phyloP scores from a whole-genome alignment of 2,888 invertebrate genomes.

The Gnatocerus cornutus region DNA sequence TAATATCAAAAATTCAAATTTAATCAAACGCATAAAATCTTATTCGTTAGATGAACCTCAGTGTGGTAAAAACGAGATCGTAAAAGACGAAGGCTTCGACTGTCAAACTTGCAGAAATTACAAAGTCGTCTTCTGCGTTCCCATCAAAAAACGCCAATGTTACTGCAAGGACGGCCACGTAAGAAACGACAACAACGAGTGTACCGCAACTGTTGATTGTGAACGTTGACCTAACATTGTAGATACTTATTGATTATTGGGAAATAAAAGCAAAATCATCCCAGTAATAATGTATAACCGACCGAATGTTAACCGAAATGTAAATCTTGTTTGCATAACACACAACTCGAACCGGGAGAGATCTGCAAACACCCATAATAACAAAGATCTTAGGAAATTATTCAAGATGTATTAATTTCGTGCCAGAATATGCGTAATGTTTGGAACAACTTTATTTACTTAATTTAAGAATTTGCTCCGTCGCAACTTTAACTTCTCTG shows the following conservation, averaged over 20 bases:
- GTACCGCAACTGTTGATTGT: not conserved
- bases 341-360: not conserved
- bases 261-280: too few species aligned
- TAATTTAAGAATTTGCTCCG: constrained; percentile 12
- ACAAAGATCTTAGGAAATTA: constrained; percentile 19
- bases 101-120: constrained; percentile 51
- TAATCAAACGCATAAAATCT: too few species aligned
- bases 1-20: too few species aligned
- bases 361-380: constrained; percentile 9
- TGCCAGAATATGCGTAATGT: constrained; percentile 14
- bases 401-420: constrained; percentile 23
- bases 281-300: not conserved
- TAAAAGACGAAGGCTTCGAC: constrained; percentile 45
- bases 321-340: constrained; percentile 21
- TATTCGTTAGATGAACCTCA: too few species aligned
- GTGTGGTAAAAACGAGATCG: constrained; percentile 46
- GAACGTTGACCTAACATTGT: not conserved
- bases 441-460: constrained; percentile 20
- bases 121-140: constrained; percentile 38
- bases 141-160: constrained; percentile 45
- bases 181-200: constrained; percentile 12
- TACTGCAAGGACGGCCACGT: constrained; percentile 52
- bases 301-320: constrained; percentile 7
- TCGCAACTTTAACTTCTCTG: constrained; percentile 5
- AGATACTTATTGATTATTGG: not conserved